phyloP scores from a whole-genome alignment of 2,797 vertebrate species.

The Setipinna tenuifilis region DNA sequence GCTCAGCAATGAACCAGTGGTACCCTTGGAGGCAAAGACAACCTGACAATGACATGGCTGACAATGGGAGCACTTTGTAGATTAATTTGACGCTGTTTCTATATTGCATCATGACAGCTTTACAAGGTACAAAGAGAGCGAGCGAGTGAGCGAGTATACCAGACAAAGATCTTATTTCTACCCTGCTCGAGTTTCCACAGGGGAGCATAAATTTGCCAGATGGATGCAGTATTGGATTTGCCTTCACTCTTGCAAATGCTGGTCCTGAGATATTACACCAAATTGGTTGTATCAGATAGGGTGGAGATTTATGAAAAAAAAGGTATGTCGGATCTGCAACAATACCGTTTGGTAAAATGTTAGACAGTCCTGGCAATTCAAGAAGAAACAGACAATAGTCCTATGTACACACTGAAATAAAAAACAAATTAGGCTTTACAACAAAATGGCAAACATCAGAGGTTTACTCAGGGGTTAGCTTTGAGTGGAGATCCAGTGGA shows the following conservation, averaged over 20 bases:
- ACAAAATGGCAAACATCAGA: slow-evolving; percentile 21
- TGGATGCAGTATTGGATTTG: not conserved
- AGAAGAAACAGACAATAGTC: not conserved
- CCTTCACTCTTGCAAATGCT: not conserved
- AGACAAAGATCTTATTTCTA: slow-evolving; percentile 7
- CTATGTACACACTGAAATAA: not conserved
- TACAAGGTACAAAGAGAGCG: not conserved
- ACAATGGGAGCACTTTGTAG: slow-evolving; percentile 19
- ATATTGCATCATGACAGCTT: not conserved
- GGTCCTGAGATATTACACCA: not conserved
- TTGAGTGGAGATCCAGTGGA: not conserved
- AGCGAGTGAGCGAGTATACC: no score
- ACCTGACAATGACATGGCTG: slow-evolving; percentile 7
- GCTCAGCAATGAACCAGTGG: not conserved
- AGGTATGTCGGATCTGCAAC: not conserved
- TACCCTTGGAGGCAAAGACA: slow-evolving; percentile 18
- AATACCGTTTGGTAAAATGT: not conserved
- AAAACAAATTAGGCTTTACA: not conserved
- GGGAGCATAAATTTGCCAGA: not conserved
- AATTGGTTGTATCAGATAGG: not conserved
- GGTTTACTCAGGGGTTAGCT: slow-evolving; percentile 15
- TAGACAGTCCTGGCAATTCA: not conserved
- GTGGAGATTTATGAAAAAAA: not conserved
- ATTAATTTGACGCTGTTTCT: slow-evolving; percentile 8
- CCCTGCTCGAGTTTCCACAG: not conserved